phyloP scores from a whole-genome alignment of 23 tunicate genomes.

The Trididemnum nubilum region DNA sequence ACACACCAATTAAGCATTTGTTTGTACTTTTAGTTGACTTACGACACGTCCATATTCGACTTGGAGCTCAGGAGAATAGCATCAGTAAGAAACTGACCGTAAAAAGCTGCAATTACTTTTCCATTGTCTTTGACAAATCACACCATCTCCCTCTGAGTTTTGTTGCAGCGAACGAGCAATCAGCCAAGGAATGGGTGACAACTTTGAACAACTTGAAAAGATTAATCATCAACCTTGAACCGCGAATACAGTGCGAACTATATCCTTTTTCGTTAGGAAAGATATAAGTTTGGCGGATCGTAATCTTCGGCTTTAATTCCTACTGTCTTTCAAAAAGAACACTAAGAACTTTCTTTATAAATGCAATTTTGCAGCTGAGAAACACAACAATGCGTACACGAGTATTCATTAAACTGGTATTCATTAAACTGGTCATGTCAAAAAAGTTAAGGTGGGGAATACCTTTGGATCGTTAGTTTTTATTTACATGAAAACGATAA shows the following conservation, averaged over 20 bases:
- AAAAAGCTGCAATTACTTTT: conserved; percentile 38
- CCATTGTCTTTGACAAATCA: conserved; percentile 58
- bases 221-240: conserved; percentile 29
- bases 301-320: neutral
- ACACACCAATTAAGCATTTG: too few relatives aligned
- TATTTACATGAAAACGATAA: too few relatives aligned
- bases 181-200: conserved; percentile 70
- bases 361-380: too few relatives aligned
- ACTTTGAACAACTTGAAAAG: conserved; percentile 53
- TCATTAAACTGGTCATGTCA: too few relatives aligned
- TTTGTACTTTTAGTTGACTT: conserved; percentile 61
- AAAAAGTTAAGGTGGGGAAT: too few relatives aligned
- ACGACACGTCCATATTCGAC: conserved; percentile 36
- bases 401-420: too few relatives aligned
- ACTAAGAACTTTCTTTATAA: too few relatives aligned
- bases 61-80: conserved; percentile 20
- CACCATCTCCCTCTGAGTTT: conserved; percentile 50
- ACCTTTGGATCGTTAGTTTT: too few relatives aligned
- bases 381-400: too few relatives aligned
- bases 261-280: conserved; percentile 67
- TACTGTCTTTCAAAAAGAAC: too few relatives aligned
- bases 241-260: conserved; percentile 65
- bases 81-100: neutral
- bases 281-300: neutral
- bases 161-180: conserved; percentile 43